Percentiles rank a stretch among this genome's conserved stretches.
Evolutionary conservation across 37 sponge, comb jelly and placozoan species (phyloP).

Genomic region (Cliona cf. orientalis): DNA sequence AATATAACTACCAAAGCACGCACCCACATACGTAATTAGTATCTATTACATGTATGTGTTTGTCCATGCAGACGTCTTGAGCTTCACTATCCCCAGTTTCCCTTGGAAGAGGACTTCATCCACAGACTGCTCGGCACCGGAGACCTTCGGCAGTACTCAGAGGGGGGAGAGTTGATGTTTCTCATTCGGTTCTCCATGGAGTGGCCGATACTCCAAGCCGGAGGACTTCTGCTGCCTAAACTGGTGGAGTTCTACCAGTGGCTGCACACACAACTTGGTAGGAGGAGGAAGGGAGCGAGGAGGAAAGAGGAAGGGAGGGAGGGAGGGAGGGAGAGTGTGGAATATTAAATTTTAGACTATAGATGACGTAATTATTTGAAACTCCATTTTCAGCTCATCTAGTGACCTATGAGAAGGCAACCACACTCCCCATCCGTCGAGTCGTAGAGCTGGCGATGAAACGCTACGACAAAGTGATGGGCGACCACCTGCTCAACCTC

Average conservation of each 20-base stretch:
- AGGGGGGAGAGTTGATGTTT: constrained; percentile 30
- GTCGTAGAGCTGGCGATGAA: constrained; percentile 44
- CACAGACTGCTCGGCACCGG: constrained; percentile 58
- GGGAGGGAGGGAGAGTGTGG: neutral
- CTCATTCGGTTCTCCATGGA: constrained; percentile 55
- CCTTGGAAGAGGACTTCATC: constrained; percentile 66
- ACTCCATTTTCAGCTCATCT: constrained; percentile 40
- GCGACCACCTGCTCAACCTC: constrained; percentile 48
- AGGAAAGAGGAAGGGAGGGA: neutral
- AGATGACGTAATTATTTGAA: neutral
- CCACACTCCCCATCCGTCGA: constrained; percentile 43
- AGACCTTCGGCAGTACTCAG: constrained; percentile 28
- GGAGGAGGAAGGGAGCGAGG: neutral
- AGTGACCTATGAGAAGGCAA: constrained; percentile 62
- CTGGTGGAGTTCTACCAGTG: constrained; percentile 88
- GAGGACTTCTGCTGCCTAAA: constrained; percentile 73
- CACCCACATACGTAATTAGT: neutral
- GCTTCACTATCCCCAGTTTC: constrained; percentile 59
- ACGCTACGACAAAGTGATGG: constrained; percentile 32
- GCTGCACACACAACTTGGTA: constrained; percentile 67
- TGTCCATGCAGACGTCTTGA: constrained; percentile 50
- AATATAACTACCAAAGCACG: neutral
- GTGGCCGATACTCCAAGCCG: constrained; percentile 47
- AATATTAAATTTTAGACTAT: neutral
- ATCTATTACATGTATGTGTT: neutral